Conservation (phyloP, 2,797 vertebrate species). For the Taeniopygia guttata region DNA sequence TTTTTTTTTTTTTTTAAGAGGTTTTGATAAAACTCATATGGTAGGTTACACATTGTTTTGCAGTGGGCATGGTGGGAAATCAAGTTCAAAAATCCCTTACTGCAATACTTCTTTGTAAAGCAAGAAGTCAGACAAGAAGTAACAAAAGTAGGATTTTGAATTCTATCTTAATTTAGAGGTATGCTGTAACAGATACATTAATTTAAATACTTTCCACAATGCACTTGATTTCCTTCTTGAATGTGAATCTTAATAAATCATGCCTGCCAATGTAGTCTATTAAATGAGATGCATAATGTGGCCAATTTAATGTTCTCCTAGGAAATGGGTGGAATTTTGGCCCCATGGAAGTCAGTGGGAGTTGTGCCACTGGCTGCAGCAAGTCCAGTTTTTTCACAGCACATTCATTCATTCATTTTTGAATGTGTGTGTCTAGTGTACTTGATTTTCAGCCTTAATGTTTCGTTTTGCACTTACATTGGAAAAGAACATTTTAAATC, state of each 20-base stretch:
- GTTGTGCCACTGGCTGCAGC: slow-evolving; percentile 12
- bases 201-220: slow-evolving; percentile 16
- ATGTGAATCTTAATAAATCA: slow-evolving; percentile 1
- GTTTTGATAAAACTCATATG: background rate
- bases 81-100: background rate
- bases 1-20: background rate
- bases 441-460: slow-evolving; percentile 20
- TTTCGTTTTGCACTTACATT: slow-evolving; percentile 52
- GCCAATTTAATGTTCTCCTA: slow-evolving; percentile 12
- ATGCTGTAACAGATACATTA: background rate
- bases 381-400: slow-evolving; percentile 17
- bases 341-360: slow-evolving; percentile 32
- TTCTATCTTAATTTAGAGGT: background rate
- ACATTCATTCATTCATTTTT: background rate
- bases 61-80: background rate
- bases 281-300: background rate
- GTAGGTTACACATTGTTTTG: background rate
- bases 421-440: slow-evolving; percentile 12
- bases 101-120: background rate
- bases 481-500: slow-evolving; percentile 53
- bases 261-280: background rate
- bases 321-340: slow-evolving; percentile 43
- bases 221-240: background rate
- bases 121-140: background rate
- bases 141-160: background rate